These are phyloP conservation scores for Yponomeuta cagnagella DNA, from an alignment of 2,888 invertebrate species.

Conservation along the genomic window DNA sequence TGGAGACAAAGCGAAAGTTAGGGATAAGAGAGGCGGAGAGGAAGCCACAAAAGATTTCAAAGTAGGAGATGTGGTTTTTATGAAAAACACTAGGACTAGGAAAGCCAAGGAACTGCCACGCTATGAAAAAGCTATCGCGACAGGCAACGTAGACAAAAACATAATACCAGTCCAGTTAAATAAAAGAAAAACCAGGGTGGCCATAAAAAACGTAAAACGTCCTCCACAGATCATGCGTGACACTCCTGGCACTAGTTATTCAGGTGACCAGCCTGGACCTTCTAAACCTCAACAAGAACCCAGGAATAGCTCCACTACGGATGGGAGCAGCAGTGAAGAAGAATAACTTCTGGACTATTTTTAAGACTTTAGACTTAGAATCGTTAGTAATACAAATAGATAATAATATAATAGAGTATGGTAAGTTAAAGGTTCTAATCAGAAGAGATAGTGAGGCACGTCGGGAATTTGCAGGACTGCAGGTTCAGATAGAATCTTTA, in stretches of 20 bases:
- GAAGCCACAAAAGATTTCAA: constrained; percentile 5
- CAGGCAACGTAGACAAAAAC: constrained; percentile 20
- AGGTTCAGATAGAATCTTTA: no score
- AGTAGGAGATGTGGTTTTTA: constrained; percentile 22
- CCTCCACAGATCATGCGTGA: constrained; percentile 19
- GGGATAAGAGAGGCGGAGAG: constrained; percentile 22
- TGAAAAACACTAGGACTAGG: constrained; percentile 24
- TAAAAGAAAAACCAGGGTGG: constrained; percentile 9
- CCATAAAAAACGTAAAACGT: constrained; percentile 21
- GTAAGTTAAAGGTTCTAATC: no score
- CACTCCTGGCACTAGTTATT: constrained; percentile 14
- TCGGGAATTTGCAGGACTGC: no score
- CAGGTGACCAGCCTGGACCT: constrained; percentile 17
- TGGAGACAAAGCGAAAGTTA: not conserved
- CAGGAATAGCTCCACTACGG: no score
- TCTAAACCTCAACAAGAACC: constrained; percentile 18
- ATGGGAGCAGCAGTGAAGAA: no score
- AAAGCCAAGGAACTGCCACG: constrained; percentile 25
- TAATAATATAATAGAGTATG: no score
- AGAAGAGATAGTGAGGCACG: no score
- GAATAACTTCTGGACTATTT: no score
- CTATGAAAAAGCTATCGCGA: constrained; percentile 24
- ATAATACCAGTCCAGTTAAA: constrained; percentile 17
- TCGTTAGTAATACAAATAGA: no score
- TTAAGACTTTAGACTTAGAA: no score